phyloP scores from a whole-genome alignment of 1,140 invertebrate species.

The Saccostrea glomerata region DNA sequence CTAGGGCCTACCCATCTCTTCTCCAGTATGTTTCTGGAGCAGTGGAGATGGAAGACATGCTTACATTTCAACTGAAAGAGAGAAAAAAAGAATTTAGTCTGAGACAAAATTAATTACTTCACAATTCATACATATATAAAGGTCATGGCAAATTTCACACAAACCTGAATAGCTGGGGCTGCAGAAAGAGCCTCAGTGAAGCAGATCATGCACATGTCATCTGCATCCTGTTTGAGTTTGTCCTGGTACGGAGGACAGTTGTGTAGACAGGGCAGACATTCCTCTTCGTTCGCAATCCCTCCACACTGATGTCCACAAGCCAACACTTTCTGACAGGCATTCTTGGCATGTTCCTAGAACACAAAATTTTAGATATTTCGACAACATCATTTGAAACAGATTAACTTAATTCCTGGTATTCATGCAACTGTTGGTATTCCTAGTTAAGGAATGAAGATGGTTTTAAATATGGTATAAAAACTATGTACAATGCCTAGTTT shows the following conservation, averaged over 20 bases:
- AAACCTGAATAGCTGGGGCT: conserved; percentile 94
- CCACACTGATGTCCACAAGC: conserved; percentile 95
- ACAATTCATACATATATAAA: not conserved
- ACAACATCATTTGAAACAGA: no score
- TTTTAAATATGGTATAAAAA: no score
- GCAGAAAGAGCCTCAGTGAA: conserved; percentile 97
- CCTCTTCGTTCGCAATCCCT: conserved; percentile 90
- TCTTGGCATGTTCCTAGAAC: conserved; percentile 88
- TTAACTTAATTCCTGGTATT: no score
- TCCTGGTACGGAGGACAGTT: conserved; percentile 78
- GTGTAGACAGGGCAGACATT: conserved; percentile 92
- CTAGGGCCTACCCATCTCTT: conserved; percentile 96
- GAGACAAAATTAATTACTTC: not conserved
- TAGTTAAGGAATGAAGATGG: no score
- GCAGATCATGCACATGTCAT: conserved; percentile 99
- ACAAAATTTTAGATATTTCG: not conserved
- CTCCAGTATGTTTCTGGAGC: conserved; percentile 90
- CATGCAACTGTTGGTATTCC: no score
- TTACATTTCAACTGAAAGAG: conserved; percentile 90
- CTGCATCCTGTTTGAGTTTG: conserved; percentile 89
- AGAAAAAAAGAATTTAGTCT: not conserved
- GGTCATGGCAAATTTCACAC: not conserved
- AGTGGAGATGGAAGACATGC: conserved; percentile 97
- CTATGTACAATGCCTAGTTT: no score
- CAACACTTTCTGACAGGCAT: conserved; percentile 90